A percentile compares a stretch with the other conserved stretches of the same genome.
Conservation (phyloP, 2,888 invertebrate species). For the Orchesellides sinensis region DNA sequence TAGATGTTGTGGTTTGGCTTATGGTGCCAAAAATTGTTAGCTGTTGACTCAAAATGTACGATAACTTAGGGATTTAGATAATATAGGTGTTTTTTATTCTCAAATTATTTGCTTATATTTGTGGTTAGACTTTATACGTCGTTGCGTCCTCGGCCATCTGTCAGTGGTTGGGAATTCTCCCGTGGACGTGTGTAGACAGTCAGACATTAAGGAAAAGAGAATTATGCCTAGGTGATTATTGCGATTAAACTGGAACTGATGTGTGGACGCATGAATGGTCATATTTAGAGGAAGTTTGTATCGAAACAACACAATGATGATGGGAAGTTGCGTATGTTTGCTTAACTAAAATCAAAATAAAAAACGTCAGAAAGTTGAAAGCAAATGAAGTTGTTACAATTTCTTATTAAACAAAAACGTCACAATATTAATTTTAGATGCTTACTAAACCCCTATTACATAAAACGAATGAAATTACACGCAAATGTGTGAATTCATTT, state of each 20-base stretch:
- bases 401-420: too few species aligned
- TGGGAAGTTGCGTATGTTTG: too few species aligned
- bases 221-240: conserved; percentile 12
- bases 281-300: too few species aligned
- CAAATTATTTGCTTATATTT: conserved; percentile 52
- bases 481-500: too few species aligned
- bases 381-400: too few species aligned
- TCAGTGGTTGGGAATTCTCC: conserved; percentile 54
- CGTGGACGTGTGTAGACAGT: conserved; percentile 34
- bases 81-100: conserved; percentile 56
- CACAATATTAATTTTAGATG: too few species aligned
- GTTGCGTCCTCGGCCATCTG: conserved; percentile 25
- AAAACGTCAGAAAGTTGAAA: too few species aligned
- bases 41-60: conserved; percentile 38
- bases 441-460: too few species aligned
- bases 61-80: conserved; percentile 48
- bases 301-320: too few species aligned
- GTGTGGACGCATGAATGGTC: background rate
- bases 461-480: too few species aligned
- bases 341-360: too few species aligned
- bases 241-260: background rate
- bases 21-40: conserved; percentile 54
- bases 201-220: conserved; percentile 34
- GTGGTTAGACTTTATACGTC: conserved; percentile 39
- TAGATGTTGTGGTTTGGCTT: conserved; percentile 49